phyloP scores from a whole-genome alignment of 2,113 vertebrate genomes.

The Lepidothrix coronata region DNA sequence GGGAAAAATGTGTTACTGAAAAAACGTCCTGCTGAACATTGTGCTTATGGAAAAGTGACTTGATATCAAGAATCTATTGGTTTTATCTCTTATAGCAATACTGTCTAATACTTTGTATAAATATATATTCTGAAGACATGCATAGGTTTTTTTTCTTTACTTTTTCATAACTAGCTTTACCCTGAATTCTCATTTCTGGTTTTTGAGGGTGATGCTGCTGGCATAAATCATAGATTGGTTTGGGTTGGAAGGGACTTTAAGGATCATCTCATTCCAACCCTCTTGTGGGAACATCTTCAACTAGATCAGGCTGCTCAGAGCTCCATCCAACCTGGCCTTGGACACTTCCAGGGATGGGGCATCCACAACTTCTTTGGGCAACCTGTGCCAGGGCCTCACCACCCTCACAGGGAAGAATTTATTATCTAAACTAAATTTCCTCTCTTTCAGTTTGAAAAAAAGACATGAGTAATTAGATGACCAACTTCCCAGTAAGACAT shows the following conservation, averaged over 20 bases:
- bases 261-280: neutral
- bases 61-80: neutral
- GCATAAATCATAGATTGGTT: neutral
- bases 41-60: neutral
- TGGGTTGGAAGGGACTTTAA: neutral
- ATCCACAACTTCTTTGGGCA: neutral
- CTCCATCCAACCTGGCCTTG: neutral
- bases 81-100: neutral
- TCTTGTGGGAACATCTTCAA: neutral
- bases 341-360: neutral
- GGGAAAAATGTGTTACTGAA: neutral
- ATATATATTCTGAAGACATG: rapidly evolving
- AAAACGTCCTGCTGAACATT: neutral
- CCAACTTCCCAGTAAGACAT: neutral
- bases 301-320: neutral
- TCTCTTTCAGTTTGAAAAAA: neutral
- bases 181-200: neutral
- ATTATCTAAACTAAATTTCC: neutral
- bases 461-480: neutral
- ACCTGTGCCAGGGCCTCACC: rapidly evolving
- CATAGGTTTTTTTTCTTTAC: rapidly evolving
- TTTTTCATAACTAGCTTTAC: neutral
- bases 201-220: neutral
- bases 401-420: neutral
- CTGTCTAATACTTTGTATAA: neutral